A percentile compares a stretch with the other conserved stretches of the same genome.
These are phyloP conservation scores for Misgurnus mizolepis DNA, from an alignment of 2,113 vertebrate genomes.

Conservation along the genomic window DNA sequence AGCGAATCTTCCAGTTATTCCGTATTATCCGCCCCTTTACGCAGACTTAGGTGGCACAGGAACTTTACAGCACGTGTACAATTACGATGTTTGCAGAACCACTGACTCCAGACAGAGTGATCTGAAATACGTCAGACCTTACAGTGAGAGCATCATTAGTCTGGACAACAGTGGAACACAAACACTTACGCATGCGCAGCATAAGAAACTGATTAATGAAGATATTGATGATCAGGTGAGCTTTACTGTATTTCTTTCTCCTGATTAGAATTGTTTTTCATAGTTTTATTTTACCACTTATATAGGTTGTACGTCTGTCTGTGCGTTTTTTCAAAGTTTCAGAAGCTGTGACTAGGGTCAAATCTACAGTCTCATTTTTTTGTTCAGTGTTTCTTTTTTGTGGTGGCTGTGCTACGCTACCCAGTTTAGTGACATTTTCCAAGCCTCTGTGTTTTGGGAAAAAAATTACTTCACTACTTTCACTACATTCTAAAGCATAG, in stretches of 20 bases:
- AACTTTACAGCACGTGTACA: conserved; percentile 70
- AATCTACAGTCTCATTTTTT: too few relatives aligned
- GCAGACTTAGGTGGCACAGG: conserved; percentile 59
- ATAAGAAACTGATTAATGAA: neutral
- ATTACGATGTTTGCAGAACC: conserved; percentile 74
- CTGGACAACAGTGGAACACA: conserved; percentile 47
- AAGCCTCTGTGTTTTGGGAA: too few relatives aligned
- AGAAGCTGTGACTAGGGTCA: too few relatives aligned
- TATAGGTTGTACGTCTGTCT: neutral
- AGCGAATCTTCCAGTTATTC: conserved; percentile 75
- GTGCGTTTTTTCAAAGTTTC: too few relatives aligned
- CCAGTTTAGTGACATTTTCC: too few relatives aligned
- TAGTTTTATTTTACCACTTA: neutral
- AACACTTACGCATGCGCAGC: conserved; percentile 34
- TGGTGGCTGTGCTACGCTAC: too few relatives aligned
- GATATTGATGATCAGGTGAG: conserved; percentile 43
- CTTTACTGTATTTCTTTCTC: neutral
- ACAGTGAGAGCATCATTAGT: conserved; percentile 67
- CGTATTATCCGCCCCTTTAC: conserved; percentile 76
- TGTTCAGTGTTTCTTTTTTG: too few relatives aligned
- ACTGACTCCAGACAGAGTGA: conserved; percentile 74
- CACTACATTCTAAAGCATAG: too few relatives aligned
- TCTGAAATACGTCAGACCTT: conserved; percentile 61
- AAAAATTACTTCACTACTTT: too few relatives aligned
- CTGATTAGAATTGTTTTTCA: neutral